Percentiles rank a stretch among this genome's conserved stretches.
Evolutionary conservation across 2,113 vertebrate genomes (phyloP).

Genomic region (Bagarius yarrelli): DNA sequence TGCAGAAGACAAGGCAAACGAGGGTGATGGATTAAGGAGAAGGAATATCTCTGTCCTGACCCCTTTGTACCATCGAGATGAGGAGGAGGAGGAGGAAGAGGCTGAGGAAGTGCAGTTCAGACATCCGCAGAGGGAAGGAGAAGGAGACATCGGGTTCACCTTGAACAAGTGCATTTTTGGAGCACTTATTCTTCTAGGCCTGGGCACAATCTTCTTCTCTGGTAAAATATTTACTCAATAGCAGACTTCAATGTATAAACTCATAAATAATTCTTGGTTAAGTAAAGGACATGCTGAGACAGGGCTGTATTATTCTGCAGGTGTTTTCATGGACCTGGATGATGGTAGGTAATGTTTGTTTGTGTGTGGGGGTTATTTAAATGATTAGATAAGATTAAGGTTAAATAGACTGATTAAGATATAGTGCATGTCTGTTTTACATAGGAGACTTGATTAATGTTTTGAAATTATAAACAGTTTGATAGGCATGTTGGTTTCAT

Average conservation of each 20-base stretch:
- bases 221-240: constrained; percentile 50
- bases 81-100: constrained; percentile 63
- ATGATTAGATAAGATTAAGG: neutral
- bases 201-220: constrained; percentile 78
- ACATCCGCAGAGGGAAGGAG: constrained; percentile 58
- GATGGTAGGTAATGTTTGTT: constrained; percentile 64
- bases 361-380: neutral
- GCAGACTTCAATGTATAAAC: neutral
- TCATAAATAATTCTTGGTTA: neutral
- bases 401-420: neutral
- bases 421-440: constrained; percentile 18
- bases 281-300: constrained; percentile 71
- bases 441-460: neutral
- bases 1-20: constrained; percentile 47
- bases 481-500: neutral
- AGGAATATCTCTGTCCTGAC: constrained; percentile 64
- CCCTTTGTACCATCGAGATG: constrained; percentile 60
- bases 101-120: constrained; percentile 57
- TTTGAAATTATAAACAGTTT: neutral
- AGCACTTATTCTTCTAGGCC: constrained; percentile 72
- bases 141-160: constrained; percentile 65
- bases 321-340: constrained; percentile 71
- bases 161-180: constrained; percentile 81
- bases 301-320: constrained; percentile 72
- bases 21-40: constrained; percentile 57